Percentiles rank a stretch among this genome's conserved stretches.
Conservation (phyloP, 2,113 vertebrate species). For the Manacus vitellinus region DNA sequence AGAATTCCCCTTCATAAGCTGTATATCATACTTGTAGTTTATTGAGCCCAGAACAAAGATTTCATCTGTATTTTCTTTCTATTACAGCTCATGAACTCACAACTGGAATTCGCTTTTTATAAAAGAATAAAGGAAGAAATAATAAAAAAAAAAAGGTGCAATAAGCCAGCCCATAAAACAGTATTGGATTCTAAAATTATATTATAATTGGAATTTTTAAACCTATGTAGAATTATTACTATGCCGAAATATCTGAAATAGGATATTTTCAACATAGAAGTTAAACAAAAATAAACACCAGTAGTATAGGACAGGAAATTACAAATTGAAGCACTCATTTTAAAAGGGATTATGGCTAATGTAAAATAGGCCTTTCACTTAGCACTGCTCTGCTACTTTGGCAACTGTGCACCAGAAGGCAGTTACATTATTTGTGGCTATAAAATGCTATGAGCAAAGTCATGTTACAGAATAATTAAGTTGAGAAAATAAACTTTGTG, state of each 20-base stretch:
- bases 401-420: background rate
- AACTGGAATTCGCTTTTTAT: constrained; percentile 11
- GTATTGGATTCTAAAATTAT: background rate
- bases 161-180: background rate
- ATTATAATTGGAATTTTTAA: background rate
- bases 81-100: background rate
- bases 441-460: background rate
- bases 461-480: background rate
- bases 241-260: background rate
- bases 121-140: background rate
- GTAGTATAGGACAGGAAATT: background rate
- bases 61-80: constrained; percentile 8
- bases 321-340: background rate
- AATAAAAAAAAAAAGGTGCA: background rate
- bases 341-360: constrained; percentile 1
- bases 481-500: background rate
- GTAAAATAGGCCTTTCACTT: background rate
- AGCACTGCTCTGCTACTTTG: background rate
- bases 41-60: background rate
- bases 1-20: background rate
- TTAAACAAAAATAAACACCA: background rate
- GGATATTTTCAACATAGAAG: background rate
- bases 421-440: background rate
- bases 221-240: background rate
- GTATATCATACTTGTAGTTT: background rate